Percentiles rank a stretch among this genome's conserved stretches.
phyloP scores from a whole-genome alignment of 2,888 invertebrate genomes.

The Callimorpha dominula region DNA sequence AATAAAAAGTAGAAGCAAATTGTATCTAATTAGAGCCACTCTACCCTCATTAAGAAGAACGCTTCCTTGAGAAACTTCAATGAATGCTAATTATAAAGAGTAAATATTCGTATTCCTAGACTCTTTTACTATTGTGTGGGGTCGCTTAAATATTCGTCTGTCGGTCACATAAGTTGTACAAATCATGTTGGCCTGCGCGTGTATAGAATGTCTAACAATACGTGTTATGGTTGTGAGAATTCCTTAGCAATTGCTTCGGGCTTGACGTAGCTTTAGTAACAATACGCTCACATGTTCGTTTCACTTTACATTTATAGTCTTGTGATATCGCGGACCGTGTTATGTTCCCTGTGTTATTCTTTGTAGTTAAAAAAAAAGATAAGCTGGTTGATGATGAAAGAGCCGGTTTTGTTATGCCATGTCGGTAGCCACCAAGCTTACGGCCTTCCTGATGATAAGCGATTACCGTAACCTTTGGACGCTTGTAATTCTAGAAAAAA shows the following conservation, averaged over 20 bases:
- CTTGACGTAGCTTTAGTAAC: not conserved
- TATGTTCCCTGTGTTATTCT: not conserved
- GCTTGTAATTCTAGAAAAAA: too few species aligned
- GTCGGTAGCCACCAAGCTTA: too few species aligned
- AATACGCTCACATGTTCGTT: not conserved
- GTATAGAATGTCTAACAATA: slow-evolving; percentile 3
- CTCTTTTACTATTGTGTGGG: too few species aligned
- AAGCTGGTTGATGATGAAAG: too few species aligned
- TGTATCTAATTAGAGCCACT: not conserved
- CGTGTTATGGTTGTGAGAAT: not conserved
- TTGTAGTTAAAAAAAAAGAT: too few species aligned
- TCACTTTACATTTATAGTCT: not conserved
- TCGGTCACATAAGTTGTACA: slow-evolving; percentile 7
- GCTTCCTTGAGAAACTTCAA: not conserved
- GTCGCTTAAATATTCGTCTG: not conserved
- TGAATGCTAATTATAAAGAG: not conserved
- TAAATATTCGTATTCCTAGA: not conserved
- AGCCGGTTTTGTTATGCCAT: too few species aligned
- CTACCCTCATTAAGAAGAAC: too few species aligned
- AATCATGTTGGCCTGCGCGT: not conserved
- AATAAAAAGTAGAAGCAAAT: not conserved
- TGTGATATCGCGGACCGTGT: not conserved
- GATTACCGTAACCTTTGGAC: too few species aligned
- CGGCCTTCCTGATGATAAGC: too few species aligned
- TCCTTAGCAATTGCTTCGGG: not conserved